phyloP scores from a whole-genome alignment of 1,140 invertebrate species.

The Drosophila grimshawi region DNA sequence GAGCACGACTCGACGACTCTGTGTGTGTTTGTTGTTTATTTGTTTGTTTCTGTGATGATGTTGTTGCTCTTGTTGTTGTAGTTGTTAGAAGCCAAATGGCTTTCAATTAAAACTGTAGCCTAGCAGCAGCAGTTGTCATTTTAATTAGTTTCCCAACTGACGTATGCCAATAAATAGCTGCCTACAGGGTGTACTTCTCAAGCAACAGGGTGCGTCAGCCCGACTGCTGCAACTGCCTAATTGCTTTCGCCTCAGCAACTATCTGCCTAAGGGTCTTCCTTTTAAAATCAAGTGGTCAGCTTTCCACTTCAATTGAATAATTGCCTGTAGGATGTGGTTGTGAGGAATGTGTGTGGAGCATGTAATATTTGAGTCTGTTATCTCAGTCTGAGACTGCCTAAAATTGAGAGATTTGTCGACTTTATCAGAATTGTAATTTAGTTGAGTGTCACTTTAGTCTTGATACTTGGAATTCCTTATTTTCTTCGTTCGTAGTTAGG shows the following conservation, averaged over 20 bases:
- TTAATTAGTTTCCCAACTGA: conserved; percentile 75
- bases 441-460: too few relatives aligned
- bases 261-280: background rate
- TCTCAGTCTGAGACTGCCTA: too few relatives aligned
- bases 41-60: conserved; percentile 24
- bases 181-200: conserved; percentile 13
- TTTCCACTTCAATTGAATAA: background rate
- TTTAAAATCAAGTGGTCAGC: background rate
- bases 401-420: too few relatives aligned
- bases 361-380: background rate
- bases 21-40: conserved; percentile 5
- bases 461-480: too few relatives aligned
- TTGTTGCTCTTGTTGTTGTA: conserved; percentile 34
- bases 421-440: too few relatives aligned
- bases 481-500: too few relatives aligned
- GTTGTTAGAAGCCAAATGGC: conserved; percentile 70
- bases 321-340: background rate
- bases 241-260: background rate
- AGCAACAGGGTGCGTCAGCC: conserved; percentile 1
- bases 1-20: conserved; percentile 8
- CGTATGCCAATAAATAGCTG: conserved; percentile 20
- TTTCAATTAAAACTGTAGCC: conserved; percentile 78
- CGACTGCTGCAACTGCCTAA: background rate
- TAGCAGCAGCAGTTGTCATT: conserved; percentile 62
- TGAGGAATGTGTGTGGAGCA: background rate